Conservation (phyloP, 2,888 invertebrate genomes). For the Urechis unicinctus region DNA sequence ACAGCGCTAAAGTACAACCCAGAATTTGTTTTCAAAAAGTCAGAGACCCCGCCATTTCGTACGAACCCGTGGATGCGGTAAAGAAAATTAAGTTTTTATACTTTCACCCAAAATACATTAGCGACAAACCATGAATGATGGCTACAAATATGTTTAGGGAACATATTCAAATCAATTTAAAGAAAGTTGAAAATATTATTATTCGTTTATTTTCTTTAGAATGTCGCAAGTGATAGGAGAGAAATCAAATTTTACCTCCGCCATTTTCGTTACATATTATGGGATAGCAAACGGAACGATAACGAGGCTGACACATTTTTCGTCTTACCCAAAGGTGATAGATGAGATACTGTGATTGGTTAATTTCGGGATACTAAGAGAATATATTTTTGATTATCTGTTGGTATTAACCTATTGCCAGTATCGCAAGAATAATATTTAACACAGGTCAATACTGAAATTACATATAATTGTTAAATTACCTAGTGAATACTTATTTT, state of each 20-base stretch:
- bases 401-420: neutral
- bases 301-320: constrained; percentile 32
- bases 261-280: constrained; percentile 43
- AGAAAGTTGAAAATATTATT: neutral
- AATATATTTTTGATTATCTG: neutral
- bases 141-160: no score
- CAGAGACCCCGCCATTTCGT: no score
- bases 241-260: constrained; percentile 45
- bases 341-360: neutral
- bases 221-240: neutral
- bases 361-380: neutral
- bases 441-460: neutral
- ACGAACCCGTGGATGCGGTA: no score
- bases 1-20: no score
- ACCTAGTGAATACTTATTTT: no score
- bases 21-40: no score
- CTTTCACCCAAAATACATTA: no score
- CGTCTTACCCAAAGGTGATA: neutral
- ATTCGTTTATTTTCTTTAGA: neutral
- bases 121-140: no score
- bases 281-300: constrained; percentile 31
- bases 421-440: neutral
- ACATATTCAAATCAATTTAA: constrained; percentile 3
- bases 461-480: no score
- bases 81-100: no score